Evolutionary conservation across 2,888 invertebrate species (phyloP), one percentile per base, ranked within the genome.

Genomic region (Craniophora ligustri): DNA sequence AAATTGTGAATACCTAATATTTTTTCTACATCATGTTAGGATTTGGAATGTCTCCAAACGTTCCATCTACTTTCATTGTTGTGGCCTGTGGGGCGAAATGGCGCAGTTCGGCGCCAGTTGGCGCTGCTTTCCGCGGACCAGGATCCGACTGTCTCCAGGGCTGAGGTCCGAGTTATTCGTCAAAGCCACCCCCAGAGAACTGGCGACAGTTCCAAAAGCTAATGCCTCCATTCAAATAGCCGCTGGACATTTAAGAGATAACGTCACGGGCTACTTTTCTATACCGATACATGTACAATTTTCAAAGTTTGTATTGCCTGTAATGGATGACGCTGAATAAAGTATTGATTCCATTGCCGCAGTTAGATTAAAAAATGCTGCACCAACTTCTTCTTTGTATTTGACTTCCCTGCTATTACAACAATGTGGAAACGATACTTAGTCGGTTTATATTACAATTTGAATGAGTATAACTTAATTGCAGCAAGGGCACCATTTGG

Each of bases 91-190:
- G 85, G 72, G 82, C 16, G 85, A 82, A 0, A 73, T 59, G 0
- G 84, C 81, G 2, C 75, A 80, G 2, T 67, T 83, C 3, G 88
- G 88, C 0, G 89, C 89, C 0, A 79, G 78, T 32, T 91, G 89
- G 89, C 35, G 58, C 13, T 82, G 82, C 54, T 79, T 66, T 14
- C 90, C 90, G 3, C 81, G 75, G n/a, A 88, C 82, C 3, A 81
- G 87, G 60, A 75, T 85, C 45, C 76, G 78, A 18, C 48, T 91
- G 11, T 81, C 89, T 2, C 83, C 91, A 28, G 92, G 92, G 1
- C 62, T 90, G 8, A 70, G 45, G 4, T 72, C 76, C 3, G 69
- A 78, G 11, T 34, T 91, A 1, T 72, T 46, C 28, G 64, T 91
- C 2, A 63, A 67, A 36, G 89, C 84, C 1, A 78, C 66, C 1